Conservation (phyloP, 2,113 vertebrate species). For the Romanogobio albipinnatus region DNA sequence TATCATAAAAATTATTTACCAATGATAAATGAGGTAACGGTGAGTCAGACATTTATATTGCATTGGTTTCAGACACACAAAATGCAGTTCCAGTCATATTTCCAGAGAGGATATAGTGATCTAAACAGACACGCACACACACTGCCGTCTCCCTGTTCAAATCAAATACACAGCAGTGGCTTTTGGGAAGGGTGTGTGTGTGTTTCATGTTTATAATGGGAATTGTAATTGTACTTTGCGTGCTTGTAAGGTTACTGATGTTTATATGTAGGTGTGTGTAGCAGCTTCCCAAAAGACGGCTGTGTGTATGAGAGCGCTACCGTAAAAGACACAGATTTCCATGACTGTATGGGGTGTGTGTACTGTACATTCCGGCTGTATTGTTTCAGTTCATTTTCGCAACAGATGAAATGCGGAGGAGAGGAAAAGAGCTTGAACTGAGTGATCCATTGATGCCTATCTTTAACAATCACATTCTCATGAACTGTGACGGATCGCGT, state of each 20-base stretch:
- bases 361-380: constrained; percentile 42
- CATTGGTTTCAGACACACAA: neutral
- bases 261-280: constrained; percentile 19
- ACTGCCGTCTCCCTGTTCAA: neutral
- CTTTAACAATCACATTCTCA: constrained; percentile 60
- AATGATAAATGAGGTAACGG: neutral
- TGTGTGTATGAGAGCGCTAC: constrained; percentile 3
- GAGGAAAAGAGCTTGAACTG: constrained; percentile 63
- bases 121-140: constrained; percentile 2
- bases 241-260: constrained; percentile 33
- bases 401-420: constrained; percentile 40
- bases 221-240: constrained; percentile 15
- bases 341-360: constrained; percentile 13
- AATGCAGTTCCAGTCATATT: neutral
- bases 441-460: constrained; percentile 71
- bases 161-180: constrained; percentile 20
- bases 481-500: constrained; percentile 26
- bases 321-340: constrained; percentile 28
- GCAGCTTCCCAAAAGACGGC: neutral
- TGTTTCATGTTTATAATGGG: constrained; percentile 30
- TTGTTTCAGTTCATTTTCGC: constrained; percentile 41
- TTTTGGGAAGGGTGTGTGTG: constrained; percentile 37
- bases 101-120: constrained; percentile 18
- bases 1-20: neutral
- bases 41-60: neutral